These are phyloP conservation scores for Trichonephila clavipes DNA, from an alignment of 1,140 invertebrate genomes.

Conservation along the genomic window DNA sequence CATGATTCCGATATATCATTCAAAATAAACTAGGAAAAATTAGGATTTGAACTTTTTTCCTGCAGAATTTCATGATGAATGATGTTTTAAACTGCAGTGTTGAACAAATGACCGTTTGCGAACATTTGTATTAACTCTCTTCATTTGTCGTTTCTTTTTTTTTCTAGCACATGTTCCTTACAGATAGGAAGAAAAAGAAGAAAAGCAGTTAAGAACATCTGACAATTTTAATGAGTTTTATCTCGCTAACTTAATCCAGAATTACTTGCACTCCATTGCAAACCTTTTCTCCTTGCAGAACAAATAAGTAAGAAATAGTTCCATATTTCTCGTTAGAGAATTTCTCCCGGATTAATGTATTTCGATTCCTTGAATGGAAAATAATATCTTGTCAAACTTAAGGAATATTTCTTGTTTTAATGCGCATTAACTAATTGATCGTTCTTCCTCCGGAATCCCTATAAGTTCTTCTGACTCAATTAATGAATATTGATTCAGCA, in stretches of 20 bases:
- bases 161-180: background rate
- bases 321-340: too few relatives aligned
- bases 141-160: background rate
- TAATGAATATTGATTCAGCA: too few relatives aligned
- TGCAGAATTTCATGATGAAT: background rate
- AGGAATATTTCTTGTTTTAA: too few relatives aligned
- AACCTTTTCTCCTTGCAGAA: background rate
- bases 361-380: too few relatives aligned
- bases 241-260: constrained; percentile 27
- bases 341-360: too few relatives aligned
- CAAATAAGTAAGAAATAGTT: background rate
- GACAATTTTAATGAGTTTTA: constrained; percentile 24
- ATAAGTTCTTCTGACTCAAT: too few relatives aligned
- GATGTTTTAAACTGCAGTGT: background rate
- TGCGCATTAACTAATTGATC: too few relatives aligned
- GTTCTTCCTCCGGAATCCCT: too few relatives aligned
- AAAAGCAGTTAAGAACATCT: background rate
- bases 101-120: background rate
- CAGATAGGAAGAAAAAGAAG: background rate
- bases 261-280: background rate
- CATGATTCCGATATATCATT: constrained; percentile 5
- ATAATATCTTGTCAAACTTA: too few relatives aligned
- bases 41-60: background rate
- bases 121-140: constrained; percentile 13
- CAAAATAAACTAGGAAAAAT: constrained; percentile 21